phyloP scores from a whole-genome alignment of 2,888 invertebrate genomes.

The Serrognathus titanus region DNA sequence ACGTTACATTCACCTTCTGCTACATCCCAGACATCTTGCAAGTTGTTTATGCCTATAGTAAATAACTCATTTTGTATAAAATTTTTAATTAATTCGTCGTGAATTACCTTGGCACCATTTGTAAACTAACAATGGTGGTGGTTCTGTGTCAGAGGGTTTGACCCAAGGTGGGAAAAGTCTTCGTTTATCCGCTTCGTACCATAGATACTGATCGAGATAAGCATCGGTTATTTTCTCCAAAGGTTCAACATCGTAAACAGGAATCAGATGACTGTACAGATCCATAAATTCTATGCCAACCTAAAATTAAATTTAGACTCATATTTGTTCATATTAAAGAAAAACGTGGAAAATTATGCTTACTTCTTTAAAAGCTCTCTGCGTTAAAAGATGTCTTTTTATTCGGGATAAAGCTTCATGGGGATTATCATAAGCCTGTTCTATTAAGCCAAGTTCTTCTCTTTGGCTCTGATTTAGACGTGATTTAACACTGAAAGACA shows the following conservation, averaged over 20 bases:
- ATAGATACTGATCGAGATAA: conserved; percentile 97
- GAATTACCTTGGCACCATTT: conserved; percentile 96
- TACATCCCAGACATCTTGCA: conserved; percentile 99
- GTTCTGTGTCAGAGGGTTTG: conserved; percentile 98
- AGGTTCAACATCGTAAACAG: conserved; percentile 99
- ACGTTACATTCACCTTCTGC: conserved; percentile 99
- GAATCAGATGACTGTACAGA: conserved; percentile 96
- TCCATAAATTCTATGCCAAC: conserved; percentile 99
- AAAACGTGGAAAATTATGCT: conserved; percentile 29
- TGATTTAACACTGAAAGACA: conserved; percentile 78
- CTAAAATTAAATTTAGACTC: conserved; percentile 19
- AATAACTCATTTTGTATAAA: conserved; percentile 10
- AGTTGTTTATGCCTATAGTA: conserved; percentile 80
- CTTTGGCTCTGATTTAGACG: conserved; percentile 97
- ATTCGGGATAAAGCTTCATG: conserved; percentile 98
- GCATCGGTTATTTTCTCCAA: conserved; percentile 99
- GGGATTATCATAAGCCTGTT: conserved; percentile 99
- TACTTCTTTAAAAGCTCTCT: conserved; percentile 97
- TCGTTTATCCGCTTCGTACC: conserved; percentile 99
- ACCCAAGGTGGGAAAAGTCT: conserved; percentile 98
- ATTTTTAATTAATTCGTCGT: neutral
- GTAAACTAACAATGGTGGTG: conserved; percentile 87
- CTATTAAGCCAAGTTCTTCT: conserved; percentile 97
- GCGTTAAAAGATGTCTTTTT: conserved; percentile 97
- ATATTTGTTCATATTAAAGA: too few relatives aligned